Evolutionary conservation across 1,140 invertebrate species (phyloP).

Genomic region (Atta cephalotes): DNA sequence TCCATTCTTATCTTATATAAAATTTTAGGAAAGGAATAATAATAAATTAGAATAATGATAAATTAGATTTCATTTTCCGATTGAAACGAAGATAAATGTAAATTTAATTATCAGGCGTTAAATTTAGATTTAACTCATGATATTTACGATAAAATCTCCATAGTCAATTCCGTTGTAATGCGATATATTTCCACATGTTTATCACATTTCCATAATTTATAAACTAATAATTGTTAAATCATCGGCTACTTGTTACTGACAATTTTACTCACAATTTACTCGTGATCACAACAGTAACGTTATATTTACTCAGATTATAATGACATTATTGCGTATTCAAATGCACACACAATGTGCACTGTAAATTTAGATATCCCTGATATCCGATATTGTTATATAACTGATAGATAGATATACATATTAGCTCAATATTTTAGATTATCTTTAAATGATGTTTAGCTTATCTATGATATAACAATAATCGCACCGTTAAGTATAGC

Average conservation of each 20-base stretch:
- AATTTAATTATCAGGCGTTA: conserved; percentile 23
- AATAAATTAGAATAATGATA: conserved; percentile 13
- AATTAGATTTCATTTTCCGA: neutral
- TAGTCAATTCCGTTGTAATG: conserved; percentile 35
- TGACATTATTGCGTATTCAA: conserved; percentile 40
- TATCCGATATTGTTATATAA: conserved; percentile 33
- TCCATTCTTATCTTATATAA: neutral
- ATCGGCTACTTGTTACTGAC: conserved; percentile 36
- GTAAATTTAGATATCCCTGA: conserved; percentile 52
- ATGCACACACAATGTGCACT: conserved; percentile 17
- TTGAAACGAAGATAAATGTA: conserved; percentile 18
- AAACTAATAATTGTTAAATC: conserved; percentile 54
- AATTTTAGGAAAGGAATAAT: neutral
- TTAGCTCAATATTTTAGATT: conserved; percentile 36
- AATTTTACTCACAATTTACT: conserved; percentile 57
- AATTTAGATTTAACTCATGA: conserved; percentile 12
- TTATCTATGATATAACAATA: neutral
- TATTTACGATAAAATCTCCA: neutral
- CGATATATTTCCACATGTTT: conserved; percentile 38
- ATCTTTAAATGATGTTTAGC: conserved; percentile 35
- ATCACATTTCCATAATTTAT: conserved; percentile 61
- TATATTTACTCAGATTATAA: conserved; percentile 58
- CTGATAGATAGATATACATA: neutral
- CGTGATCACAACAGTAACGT: neutral
- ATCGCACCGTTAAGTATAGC: conserved; percentile 35